phyloP scores from a whole-genome alignment of 2,888 invertebrate genomes.

The Xanthia togata region DNA sequence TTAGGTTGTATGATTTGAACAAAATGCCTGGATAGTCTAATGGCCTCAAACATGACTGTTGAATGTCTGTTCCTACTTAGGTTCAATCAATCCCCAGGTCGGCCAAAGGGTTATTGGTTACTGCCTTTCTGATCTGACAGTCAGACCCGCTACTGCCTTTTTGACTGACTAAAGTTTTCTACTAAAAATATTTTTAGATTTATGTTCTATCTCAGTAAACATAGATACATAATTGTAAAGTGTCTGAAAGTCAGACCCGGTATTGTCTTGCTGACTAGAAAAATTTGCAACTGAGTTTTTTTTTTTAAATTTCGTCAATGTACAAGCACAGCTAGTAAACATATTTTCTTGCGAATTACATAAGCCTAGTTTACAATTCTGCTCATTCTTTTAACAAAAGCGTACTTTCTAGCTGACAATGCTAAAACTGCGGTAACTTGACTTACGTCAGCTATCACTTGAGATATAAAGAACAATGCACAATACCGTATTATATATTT shows the following conservation, averaged over 20 bases:
- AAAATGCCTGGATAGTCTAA: no score
- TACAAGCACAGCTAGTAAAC: no score
- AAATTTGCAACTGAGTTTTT: no score
- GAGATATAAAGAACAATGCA: constrained; percentile 40
- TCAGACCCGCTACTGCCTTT: not conserved
- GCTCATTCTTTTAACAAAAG: constrained; percentile 21
- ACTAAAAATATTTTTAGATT: not conserved
- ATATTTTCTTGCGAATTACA: not conserved
- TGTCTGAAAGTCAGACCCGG: no score
- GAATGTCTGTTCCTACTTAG: no score
- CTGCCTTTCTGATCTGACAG: not conserved
- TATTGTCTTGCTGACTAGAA: no score
- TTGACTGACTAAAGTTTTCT: not conserved
- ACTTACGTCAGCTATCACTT: constrained; percentile 27
- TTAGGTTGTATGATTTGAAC: not conserved
- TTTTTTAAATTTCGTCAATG: no score
- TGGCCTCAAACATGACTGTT: no score
- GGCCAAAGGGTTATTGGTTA: no score
- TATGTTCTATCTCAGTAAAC: not conserved
- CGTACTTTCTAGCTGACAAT: constrained; percentile 25
- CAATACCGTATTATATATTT: constrained; percentile 36
- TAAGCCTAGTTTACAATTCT: constrained; percentile 7
- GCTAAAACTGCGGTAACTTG: not conserved
- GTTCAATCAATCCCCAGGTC: no score
- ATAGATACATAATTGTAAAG: no score